Percentiles rank a stretch among this genome's conserved stretches.
Conservation (phyloP, 2,888 invertebrate genomes). For the Ditylenchus weischeri region DNA sequence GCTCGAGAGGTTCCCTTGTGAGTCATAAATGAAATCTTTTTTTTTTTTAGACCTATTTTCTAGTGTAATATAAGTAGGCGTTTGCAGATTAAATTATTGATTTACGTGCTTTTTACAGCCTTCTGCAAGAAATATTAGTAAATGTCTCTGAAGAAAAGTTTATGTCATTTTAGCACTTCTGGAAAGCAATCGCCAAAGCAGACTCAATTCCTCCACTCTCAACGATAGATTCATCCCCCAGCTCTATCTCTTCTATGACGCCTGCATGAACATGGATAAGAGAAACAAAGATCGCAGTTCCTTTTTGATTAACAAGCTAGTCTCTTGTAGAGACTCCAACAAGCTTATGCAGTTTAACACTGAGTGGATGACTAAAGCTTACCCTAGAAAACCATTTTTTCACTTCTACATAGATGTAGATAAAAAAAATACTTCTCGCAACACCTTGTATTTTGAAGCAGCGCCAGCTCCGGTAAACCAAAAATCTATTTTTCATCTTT, state of each 20-base stretch:
- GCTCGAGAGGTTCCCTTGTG: no score
- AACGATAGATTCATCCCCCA: slow-evolving; percentile 1
- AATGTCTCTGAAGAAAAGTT: no score
- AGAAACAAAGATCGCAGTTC: background rate
- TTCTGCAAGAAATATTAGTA: no score
- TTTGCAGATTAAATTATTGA: no score
- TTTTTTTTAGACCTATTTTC: no score
- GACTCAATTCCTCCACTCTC: background rate
- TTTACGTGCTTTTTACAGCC: no score
- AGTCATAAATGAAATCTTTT: background rate
- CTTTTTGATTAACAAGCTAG: background rate
- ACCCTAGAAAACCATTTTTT: slow-evolving; percentile 2
- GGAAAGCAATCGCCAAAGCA: slow-evolving; percentile 3
- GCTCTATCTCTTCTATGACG: slow-evolving; percentile 2
- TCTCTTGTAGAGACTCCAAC: background rate
- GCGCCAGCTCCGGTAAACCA: no score
- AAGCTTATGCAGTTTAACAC: background rate
- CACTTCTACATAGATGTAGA: background rate
- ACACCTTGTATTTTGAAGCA: no score
- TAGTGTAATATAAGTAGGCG: no score
- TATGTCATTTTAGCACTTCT: background rate
- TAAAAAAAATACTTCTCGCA: no score
- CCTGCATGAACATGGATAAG: background rate
- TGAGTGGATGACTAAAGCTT: background rate
- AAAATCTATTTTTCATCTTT: no score